These are phyloP conservation scores for Argya squamiceps DNA, from an alignment of 2,797 vertebrate species.

Conservation along the genomic window DNA sequence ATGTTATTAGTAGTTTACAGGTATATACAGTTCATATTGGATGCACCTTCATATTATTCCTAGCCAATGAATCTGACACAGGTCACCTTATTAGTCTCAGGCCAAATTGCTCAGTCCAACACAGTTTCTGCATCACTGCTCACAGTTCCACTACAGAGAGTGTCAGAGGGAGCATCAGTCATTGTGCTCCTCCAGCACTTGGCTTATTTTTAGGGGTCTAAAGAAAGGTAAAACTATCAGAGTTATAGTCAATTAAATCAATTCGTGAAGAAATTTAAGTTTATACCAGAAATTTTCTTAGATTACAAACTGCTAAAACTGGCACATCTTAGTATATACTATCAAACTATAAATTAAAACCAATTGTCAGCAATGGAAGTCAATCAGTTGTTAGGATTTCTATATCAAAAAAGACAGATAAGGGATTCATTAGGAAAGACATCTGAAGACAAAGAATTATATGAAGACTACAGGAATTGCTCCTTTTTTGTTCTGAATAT, in stretches of 20 bases:
- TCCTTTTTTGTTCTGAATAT: background rate
- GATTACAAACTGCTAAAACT: background rate
- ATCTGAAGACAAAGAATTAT: background rate
- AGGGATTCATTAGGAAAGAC: background rate
- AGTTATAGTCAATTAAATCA: background rate
- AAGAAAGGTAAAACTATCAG: background rate
- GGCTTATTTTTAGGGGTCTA: background rate
- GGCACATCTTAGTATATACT: background rate
- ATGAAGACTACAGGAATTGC: background rate
- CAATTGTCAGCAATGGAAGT: background rate
- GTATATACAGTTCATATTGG: background rate
- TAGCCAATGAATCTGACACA: background rate
- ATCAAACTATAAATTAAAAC: background rate
- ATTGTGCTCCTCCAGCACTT: background rate
- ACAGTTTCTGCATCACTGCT: background rate
- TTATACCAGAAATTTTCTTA: background rate
- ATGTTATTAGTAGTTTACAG: background rate
- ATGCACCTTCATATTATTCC: background rate
- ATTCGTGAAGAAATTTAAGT: background rate
- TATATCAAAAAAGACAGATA: background rate
- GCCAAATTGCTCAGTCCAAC: background rate
- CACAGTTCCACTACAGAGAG: background rate
- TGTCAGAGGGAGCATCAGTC: background rate
- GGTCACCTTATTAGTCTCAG: background rate
- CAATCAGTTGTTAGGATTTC: background rate